phyloP scores from a whole-genome alignment of 1,140 invertebrate species.

The Calephelis nemesis region DNA sequence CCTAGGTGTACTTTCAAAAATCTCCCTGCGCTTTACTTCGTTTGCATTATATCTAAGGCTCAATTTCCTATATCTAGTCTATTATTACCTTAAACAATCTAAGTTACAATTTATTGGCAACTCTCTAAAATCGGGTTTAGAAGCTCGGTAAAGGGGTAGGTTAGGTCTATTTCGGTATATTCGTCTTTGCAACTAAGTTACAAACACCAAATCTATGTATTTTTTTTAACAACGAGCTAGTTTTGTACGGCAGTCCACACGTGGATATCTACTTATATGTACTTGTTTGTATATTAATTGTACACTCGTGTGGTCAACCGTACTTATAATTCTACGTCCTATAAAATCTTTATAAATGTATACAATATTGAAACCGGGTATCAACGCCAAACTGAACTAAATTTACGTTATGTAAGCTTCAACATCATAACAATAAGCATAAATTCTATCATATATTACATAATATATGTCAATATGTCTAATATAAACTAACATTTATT shows the following conservation, averaged over 20 bases:
- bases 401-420: slow-evolving; percentile 50
- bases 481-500: slow-evolving; percentile 28
- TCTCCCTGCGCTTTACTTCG: not conserved
- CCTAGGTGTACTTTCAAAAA: too few relatives aligned
- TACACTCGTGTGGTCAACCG: slow-evolving; percentile 25
- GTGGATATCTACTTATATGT: slow-evolving; percentile 28
- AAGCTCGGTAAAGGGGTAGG: slow-evolving; percentile 55
- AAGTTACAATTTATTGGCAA: slow-evolving; percentile 43
- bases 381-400: slow-evolving; percentile 55
- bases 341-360: slow-evolving; percentile 73
- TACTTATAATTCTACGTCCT: slow-evolving; percentile 50
- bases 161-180: slow-evolving; percentile 25
- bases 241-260: slow-evolving; percentile 25
- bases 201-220: slow-evolving; percentile 56
- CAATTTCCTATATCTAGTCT: slow-evolving; percentile 1
- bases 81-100: slow-evolving; percentile 31
- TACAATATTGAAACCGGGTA: slow-evolving; percentile 55
- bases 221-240: slow-evolving; percentile 54
- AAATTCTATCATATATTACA: slow-evolving; percentile 38
- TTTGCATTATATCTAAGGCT: not conserved
- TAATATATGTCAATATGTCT: slow-evolving; percentile 26
- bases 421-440: slow-evolving; percentile 67
- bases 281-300: slow-evolving; percentile 11
- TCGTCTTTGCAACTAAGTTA: slow-evolving; percentile 47
- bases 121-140: slow-evolving; percentile 55